A percentile compares a stretch with the other conserved stretches of the same genome.
Evolutionary conservation across 1,140 invertebrate species (phyloP).

Genomic region (Anoplolepis gracilipes): DNA sequence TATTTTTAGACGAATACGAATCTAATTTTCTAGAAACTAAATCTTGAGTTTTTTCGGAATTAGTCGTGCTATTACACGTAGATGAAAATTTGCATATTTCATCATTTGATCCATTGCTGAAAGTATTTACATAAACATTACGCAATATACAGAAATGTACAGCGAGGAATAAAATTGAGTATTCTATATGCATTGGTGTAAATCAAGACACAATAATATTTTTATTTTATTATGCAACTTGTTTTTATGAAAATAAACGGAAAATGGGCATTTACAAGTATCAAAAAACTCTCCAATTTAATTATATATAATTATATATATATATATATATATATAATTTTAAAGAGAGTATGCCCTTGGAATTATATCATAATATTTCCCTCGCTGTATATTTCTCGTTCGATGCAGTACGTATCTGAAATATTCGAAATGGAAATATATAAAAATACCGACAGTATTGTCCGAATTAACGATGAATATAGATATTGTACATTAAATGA

Average conservation of each 20-base stretch:
- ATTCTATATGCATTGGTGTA: not conserved
- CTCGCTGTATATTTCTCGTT: slow-evolving; percentile 14
- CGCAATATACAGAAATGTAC: slow-evolving; percentile 2
- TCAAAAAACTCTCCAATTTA: no score
- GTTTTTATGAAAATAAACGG: slow-evolving; percentile 5
- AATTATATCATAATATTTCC: slow-evolving; percentile 3
- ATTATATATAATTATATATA: no score
- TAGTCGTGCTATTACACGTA: slow-evolving; percentile 39
- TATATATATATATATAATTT: no score
- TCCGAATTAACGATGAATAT: not conserved
- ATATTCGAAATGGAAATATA: not conserved
- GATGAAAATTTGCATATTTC: slow-evolving; percentile 38
- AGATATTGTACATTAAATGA: not conserved
- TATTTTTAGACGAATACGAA: slow-evolving; percentile 45
- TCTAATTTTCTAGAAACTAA: slow-evolving; percentile 55
- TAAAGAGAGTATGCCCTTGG: no score
- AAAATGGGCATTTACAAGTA: no score
- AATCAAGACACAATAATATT: not conserved
- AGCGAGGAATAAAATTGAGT: slow-evolving; percentile 25
- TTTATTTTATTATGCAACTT: slow-evolving; percentile 11
- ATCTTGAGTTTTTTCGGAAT: slow-evolving; percentile 39
- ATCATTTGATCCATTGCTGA: slow-evolving; percentile 51
- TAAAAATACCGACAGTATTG: not conserved
- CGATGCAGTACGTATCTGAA: not conserved
- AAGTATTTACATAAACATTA: slow-evolving; percentile 60